Base-by-base conservation (phyloP, 1,140 invertebrate genomes). In the Leptopilina clavipes region DNA sequence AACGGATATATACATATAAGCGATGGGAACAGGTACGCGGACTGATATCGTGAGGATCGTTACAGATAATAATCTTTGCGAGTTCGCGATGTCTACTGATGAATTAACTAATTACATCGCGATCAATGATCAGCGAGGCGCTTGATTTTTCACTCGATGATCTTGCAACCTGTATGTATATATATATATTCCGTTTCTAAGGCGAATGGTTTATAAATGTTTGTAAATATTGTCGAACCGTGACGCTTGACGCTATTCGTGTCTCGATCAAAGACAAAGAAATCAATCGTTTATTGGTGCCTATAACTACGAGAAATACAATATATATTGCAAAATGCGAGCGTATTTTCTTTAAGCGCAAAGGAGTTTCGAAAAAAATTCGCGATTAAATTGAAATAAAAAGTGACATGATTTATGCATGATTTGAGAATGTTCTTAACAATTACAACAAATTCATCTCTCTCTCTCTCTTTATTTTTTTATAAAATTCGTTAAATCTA, bases 241-340 rank as follows among this genome's bases (percentile, higher is more conserved):
- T 70, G 72, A 48, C 70, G 74, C 0, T 73, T 79, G 56, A 74
- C 72, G 48, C 45, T 54, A 40, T 40, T n/a, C 72, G 77, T 76
- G 72, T 76, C 79, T 44, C 71, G 76, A 80, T 17, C 76, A 43
- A 73, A 74, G 74, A 76, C 45, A 73, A 79, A 79, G 75, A 83
- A 71, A 78, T 82, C 74, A 82, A 25, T 65, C 22, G 22, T 25
- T 45, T 59, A 17, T 22, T 17, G 5, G 11, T 31, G 2, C 25
- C 11, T 65, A 65, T 40, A 40, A 8, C 3, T 40, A 40, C 3
- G 59, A 65, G 59, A 65, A 65, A 59, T 40, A 40, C 37, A 40
- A 25, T 31, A 65, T 31, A 31, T 2, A 31, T 65, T 65, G 14
- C n/a, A 22, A 65, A 65, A 65, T 65, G 11, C 3, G 59, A 22